Percentiles rank a stretch among this genome's conserved stretches.
phyloP scores from a whole-genome alignment of 2,113 vertebrate genomes.

The Alligator mississippiensis region DNA sequence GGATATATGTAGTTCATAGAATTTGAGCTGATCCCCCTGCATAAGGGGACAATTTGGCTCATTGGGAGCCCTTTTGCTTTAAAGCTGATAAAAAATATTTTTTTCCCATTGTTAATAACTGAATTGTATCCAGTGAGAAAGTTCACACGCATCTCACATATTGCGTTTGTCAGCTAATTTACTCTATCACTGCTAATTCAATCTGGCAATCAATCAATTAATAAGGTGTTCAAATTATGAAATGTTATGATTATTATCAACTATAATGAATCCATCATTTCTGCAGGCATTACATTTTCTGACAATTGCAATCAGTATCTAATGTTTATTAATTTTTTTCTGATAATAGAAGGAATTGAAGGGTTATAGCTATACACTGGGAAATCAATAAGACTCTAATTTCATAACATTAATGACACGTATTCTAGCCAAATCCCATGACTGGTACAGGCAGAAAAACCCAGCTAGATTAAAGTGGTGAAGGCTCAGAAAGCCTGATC shows the following conservation, averaged over 20 bases:
- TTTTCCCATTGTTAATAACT: not conserved
- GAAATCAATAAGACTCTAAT: conserved; percentile 28
- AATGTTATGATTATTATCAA: conserved; percentile 2
- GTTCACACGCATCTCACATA: not conserved
- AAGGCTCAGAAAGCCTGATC: no score
- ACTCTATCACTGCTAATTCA: not conserved
- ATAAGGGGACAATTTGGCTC: not conserved
- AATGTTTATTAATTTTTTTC: not conserved
- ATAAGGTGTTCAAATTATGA: conserved; percentile 6
- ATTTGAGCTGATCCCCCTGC: not conserved
- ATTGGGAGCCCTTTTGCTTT: not conserved
- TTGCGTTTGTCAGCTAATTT: conserved; percentile 40
- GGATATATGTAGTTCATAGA: not conserved
- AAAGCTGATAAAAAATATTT: not conserved
- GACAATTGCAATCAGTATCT: not conserved
- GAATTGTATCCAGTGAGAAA: not conserved
- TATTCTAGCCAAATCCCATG: conserved; percentile 15
- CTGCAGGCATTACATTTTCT: not conserved
- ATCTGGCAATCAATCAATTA: conserved; percentile 23
- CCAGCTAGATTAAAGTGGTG: no score
- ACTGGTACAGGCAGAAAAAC: not conserved
- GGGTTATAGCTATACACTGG: not conserved
- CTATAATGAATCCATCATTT: conserved; percentile 12
- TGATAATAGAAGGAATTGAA: conserved; percentile 21
- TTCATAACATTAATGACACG: conserved; percentile 36